These are phyloP conservation scores for Coreoperca whiteheadi DNA, from an alignment of 2,113 vertebrate genomes.

Conservation along the genomic window DNA sequence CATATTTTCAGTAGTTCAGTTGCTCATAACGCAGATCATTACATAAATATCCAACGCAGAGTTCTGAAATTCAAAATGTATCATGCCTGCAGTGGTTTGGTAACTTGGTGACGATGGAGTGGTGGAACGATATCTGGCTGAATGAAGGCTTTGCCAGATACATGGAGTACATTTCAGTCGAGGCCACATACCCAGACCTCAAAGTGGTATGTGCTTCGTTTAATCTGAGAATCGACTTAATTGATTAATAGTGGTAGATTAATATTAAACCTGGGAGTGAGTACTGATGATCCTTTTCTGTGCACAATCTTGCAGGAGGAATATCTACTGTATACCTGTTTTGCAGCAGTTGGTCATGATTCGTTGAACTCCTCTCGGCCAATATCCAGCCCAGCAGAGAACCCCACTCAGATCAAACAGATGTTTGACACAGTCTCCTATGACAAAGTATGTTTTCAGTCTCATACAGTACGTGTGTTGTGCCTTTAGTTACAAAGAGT, in stretches of 20 bases:
- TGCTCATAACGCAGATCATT: background rate
- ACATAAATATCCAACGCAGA: background rate
- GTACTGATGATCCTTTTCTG: slow-evolving; percentile 17
- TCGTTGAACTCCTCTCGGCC: slow-evolving; percentile 86
- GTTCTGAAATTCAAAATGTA: background rate
- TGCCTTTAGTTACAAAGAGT: background rate
- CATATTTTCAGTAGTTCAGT: background rate
- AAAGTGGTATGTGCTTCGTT: slow-evolving; percentile 71
- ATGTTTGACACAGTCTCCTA: slow-evolving; percentile 88
- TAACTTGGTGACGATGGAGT: slow-evolving; percentile 84
- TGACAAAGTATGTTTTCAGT: slow-evolving; percentile 79
- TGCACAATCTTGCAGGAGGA: slow-evolving; percentile 78
- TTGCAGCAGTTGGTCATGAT: slow-evolving; percentile 82
- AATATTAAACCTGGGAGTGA: background rate
- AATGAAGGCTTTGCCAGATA: slow-evolving; percentile 85
- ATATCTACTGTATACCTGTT: slow-evolving; percentile 82
- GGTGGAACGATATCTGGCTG: slow-evolving; percentile 85
- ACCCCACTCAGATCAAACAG: slow-evolving; percentile 85
- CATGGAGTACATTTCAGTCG: slow-evolving; percentile 83
- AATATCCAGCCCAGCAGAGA: slow-evolving; percentile 84
- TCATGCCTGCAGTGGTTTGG: slow-evolving; percentile 81
- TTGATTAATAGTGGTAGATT: background rate
- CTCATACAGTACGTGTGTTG: background rate
- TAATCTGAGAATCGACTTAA: background rate
- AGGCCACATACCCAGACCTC: slow-evolving; percentile 79